Conservation (phyloP, 2,888 invertebrate genomes). For the Hydraecia micacea region DNA sequence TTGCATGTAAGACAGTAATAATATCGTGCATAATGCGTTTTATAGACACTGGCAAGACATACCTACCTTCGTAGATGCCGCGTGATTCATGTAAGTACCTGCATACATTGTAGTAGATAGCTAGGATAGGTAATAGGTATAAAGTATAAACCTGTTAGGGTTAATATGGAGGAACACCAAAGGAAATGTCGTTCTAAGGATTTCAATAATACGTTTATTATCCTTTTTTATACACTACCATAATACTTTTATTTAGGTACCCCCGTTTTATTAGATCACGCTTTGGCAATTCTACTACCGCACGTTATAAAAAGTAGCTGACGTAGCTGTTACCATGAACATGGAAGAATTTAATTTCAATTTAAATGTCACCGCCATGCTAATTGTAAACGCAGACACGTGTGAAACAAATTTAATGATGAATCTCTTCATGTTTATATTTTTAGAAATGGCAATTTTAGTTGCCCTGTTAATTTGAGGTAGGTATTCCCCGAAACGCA, state of each 20-base stretch:
- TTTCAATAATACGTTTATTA: too few relatives aligned
- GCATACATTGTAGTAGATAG: background rate
- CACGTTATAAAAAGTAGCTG: background rate
- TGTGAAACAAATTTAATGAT: conserved; percentile 4
- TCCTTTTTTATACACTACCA: too few relatives aligned
- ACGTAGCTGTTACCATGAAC: background rate
- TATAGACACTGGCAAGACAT: background rate
- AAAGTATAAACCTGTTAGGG: too few relatives aligned
- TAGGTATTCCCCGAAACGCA: too few relatives aligned
- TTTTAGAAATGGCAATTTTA: background rate
- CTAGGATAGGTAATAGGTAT: background rate
- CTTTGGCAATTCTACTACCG: background rate
- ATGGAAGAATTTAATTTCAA: background rate
- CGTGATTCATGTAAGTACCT: background rate
- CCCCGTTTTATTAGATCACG: conserved; percentile 12
- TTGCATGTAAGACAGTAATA: conserved; percentile 3
- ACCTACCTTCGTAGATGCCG: background rate
- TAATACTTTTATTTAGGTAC: background rate
- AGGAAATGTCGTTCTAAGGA: too few relatives aligned
- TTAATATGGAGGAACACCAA: too few relatives aligned
- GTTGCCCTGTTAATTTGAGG: too few relatives aligned
- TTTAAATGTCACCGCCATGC: background rate
- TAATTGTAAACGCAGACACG: background rate
- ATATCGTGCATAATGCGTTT: conserved; percentile 4
- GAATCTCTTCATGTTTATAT: conserved; percentile 6